Percentiles rank a stretch among this genome's conserved stretches.
phyloP scores from a whole-genome alignment of 2,888 invertebrate genomes.

The Eudasyphora cyanicolor region DNA sequence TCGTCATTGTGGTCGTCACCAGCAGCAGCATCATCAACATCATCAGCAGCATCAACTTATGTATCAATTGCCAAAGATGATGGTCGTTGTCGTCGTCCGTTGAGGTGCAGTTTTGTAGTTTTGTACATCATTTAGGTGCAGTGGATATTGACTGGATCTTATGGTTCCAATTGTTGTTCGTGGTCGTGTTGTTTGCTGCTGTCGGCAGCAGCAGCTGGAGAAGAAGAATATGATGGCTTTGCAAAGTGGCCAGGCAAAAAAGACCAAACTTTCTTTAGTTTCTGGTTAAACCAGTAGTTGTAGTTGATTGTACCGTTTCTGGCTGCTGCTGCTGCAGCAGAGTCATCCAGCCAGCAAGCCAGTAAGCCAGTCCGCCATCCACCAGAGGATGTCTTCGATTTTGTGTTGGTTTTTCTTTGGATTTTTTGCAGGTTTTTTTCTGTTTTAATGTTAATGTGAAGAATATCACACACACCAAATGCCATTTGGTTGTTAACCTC shows the following conservation, averaged over 20 bases:
- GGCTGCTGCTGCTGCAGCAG: too few relatives aligned
- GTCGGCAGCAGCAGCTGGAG: conserved; percentile 40
- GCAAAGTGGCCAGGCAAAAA: conserved; percentile 40
- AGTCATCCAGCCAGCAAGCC: too few relatives aligned
- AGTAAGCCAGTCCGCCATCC: too few relatives aligned
- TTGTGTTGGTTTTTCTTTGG: not conserved
- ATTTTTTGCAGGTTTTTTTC: not conserved
- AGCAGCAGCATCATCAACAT: not conserved
- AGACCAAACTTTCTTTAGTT: conserved; percentile 56
- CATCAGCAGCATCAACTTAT: not conserved
- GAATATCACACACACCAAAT: conserved; percentile 56
- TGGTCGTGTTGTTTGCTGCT: not conserved
- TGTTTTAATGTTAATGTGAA: conserved; percentile 32
- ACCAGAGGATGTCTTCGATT: conserved; percentile 57
- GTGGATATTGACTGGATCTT: not conserved
- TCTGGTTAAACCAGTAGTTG: conserved; percentile 62
- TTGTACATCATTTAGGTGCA: not conserved
- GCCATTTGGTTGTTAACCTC: conserved; percentile 62
- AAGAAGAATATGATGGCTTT: conserved; percentile 43
- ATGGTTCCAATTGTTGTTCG: not conserved
- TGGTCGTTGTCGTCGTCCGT: not conserved
- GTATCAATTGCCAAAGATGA: conserved; percentile 32
- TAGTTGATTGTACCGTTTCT: conserved; percentile 49
- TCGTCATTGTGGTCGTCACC: too few relatives aligned
- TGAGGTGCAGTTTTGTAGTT: conserved; percentile 5